A percentile compares a stretch with the other conserved stretches of the same genome.
Conservation (phyloP, 1,140 invertebrate genomes). For the Sesamia nonagrioides region DNA sequence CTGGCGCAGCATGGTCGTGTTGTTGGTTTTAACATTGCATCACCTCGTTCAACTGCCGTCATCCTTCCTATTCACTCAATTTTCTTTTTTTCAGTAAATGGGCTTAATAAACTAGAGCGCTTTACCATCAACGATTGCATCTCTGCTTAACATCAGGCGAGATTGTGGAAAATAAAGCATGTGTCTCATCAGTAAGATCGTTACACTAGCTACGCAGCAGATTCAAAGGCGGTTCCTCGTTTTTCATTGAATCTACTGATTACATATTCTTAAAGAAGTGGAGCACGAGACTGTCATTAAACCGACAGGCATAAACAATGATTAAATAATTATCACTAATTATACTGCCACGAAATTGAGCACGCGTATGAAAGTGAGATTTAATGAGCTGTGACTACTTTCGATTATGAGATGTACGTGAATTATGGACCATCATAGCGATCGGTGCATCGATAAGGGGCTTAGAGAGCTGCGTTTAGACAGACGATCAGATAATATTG, state of each 20-base stretch:
- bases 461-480: neutral
- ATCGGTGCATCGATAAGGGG: neutral
- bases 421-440: constrained; percentile 2
- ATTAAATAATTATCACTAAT: constrained; percentile 28
- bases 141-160: no score
- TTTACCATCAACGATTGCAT: no score
- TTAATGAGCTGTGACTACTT: constrained; percentile 30
- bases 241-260: neutral
- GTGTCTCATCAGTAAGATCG: no score
- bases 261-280: constrained; percentile 7
- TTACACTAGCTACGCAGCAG: no score
- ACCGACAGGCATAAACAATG: neutral
- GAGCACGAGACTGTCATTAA: constrained; percentile 12
- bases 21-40: no score
- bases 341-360: neutral
- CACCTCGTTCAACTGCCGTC: no score
- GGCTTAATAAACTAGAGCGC: no score
- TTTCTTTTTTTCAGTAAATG: no score
- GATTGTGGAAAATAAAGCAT: no score
- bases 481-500: neutral
- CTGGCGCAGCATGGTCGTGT: no score
- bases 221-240: no score
- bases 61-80: no score
- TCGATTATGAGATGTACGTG: constrained; percentile 23
- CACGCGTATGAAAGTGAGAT: constrained; percentile 25